Evolutionary conservation across 2,113 vertebrate species (phyloP), one percentile per base, ranked within the genome.

Genomic region (Canis aureus): DNA sequence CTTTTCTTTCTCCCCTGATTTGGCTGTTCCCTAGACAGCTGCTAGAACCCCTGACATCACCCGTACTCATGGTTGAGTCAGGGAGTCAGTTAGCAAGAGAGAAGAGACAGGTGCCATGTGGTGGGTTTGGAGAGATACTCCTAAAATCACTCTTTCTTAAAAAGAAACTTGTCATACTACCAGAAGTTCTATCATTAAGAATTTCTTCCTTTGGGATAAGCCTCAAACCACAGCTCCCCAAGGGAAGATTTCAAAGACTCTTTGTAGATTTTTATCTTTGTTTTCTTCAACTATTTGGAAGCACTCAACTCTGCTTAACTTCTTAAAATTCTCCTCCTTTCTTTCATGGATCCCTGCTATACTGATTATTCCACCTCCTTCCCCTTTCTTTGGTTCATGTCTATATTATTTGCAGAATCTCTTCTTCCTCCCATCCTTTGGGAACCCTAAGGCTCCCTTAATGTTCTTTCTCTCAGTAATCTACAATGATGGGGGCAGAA

Each of bases 111-210:
- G 79, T 94, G 35, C 53, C 78, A 20, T 69, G 13, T 3, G 13
- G 12, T 89, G 11, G n/a, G 53, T 53, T 55, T 59, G 53, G 84
- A 78, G 93, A 96, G 51, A 20, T 51, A 80, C 8, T 5, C 59
- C 19, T 51, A 13, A 89, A 90, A 16, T 35, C 81, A 1, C 1
- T 25, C 51, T 91, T 86, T 94, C 49, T 81, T 78, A 89, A 83
- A 57, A 62, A 23, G 16, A 71, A 60, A 59, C 35, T 79, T 69
- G 9, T 76, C 35, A 53, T 13, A 20, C 53, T 87, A 53, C 25
- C 38, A 57, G 29, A 86, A 89, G 8, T 87, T 96, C 79, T 53
- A 38, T 83, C 25, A 74, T 79, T 89, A 86, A 96, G n/a, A 76
- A 43, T 91, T 81, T 89, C 78, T 91, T 96, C 7, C 17, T 89